Conservation (phyloP, 2,113 vertebrate genomes). For the Probosciger aterrimus region DNA sequence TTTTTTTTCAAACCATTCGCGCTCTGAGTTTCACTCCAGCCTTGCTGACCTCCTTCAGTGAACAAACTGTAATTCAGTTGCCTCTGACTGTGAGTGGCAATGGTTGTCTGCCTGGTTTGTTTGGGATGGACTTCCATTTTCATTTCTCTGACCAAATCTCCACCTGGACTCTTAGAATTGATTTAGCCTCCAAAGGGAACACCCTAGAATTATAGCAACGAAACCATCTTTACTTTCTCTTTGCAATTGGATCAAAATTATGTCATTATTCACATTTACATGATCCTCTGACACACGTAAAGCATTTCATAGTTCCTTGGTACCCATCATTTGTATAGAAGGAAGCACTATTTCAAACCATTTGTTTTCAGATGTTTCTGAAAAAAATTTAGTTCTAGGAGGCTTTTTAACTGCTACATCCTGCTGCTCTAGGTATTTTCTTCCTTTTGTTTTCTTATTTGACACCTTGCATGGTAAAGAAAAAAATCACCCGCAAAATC, state of each 20-base stretch:
- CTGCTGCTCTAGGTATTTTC: not conserved
- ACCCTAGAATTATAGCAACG: not conserved
- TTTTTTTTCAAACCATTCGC: not conserved
- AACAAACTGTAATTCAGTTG: not conserved
- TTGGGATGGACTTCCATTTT: not conserved
- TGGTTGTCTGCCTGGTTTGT: not conserved
- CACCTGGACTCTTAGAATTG: not conserved
- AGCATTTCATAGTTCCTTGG: not conserved
- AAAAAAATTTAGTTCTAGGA: not conserved
- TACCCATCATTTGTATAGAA: not conserved
- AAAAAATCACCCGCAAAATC: not conserved
- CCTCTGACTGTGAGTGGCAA: not conserved
- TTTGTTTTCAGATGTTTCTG: not conserved
- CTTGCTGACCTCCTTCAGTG: not conserved
- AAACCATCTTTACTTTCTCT: not conserved
- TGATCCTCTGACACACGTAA: not conserved
- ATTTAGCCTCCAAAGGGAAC: not conserved
- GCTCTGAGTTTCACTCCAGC: not conserved
- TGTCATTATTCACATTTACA: not conserved
- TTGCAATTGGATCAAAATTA: not conserved
- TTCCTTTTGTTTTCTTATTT: not conserved
- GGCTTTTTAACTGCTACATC: not conserved
- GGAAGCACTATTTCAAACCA: not conserved
- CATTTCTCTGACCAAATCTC: not conserved
- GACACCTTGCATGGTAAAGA: not conserved